Evolutionary conservation across 1,140 invertebrate species (phyloP).

Genomic region (Paracyclopina nana): DNA sequence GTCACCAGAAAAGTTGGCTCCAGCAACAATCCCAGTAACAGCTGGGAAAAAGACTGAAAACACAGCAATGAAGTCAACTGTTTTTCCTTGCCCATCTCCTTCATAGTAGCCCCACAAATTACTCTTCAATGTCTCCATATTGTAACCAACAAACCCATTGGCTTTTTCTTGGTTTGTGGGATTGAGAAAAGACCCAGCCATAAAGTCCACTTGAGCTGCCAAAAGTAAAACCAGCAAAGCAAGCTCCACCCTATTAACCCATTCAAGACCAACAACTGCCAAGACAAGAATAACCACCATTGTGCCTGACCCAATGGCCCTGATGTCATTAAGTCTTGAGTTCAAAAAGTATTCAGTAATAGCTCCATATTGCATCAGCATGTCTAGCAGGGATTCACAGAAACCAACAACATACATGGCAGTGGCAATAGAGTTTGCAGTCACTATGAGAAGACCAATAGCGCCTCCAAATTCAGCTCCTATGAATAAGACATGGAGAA

Average conservation of each 20-base stretch:
- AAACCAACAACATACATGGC: constrained; percentile 98
- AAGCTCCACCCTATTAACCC: constrained; percentile 49
- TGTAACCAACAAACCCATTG: constrained; percentile 74
- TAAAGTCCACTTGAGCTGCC: constrained; percentile 68
- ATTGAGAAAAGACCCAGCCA: constrained; percentile 64
- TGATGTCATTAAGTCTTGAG: constrained; percentile 43
- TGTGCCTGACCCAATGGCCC: constrained; percentile 51
- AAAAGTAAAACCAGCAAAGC: constrained; percentile 67
- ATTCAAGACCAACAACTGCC: constrained; percentile 64
- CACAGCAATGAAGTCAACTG: constrained; percentile 68
- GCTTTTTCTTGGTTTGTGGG: constrained; percentile 44
- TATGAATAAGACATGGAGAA: too few relatives aligned
- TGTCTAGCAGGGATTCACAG: constrained; percentile 56
- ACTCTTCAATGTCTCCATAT: constrained; percentile 32
- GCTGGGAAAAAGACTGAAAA: constrained; percentile 93
- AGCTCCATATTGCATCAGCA: constrained; percentile 2
- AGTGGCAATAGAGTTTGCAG: constrained; percentile 86
- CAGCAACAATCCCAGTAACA: constrained; percentile 89
- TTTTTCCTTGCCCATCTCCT: neutral
- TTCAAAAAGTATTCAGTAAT: neutral
- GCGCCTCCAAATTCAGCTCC: constrained; percentile 95
- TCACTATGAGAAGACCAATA: constrained; percentile 87
- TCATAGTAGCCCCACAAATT: constrained; percentile 1
- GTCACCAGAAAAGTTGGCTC: constrained; percentile 50
- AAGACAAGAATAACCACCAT: constrained; percentile 55